Base-by-base conservation (phyloP, 2,113 vertebrate genomes). In the Ctenodactylus gundi region DNA sequence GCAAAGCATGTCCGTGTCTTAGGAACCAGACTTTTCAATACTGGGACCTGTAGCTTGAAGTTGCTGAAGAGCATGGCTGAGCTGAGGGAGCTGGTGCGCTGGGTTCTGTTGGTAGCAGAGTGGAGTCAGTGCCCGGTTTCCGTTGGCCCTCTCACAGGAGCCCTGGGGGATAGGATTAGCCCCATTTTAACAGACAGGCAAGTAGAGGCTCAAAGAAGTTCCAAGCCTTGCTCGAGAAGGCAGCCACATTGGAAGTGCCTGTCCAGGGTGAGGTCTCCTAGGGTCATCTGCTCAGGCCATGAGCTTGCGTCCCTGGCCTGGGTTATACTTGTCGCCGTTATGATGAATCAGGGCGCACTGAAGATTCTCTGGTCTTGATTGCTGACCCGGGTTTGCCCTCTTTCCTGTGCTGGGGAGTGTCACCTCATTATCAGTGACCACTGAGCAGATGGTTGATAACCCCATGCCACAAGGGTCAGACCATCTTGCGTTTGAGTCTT, bases 391-490 rank as follows among this genome's bases (percentile, higher is more conserved):
- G 27, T 60, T 57, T 90, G 91, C 41, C 60, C 67, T 65, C 1
- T 2, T 34, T 51, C 44, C 60, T 3, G 2, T 10, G 10, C 75
- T 72, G 70, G 92, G 58, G 85, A 85, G 62, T 92, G 88, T 90
- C 72, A 34, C 70, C 72, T 95, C n/a, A 92, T 94, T 96, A 89
- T 87, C 84, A 0, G 36, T 62, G 80, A 55, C 78, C 78, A 14
- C 72, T 3, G 85, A 92, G 86, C 49, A 73, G 78, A 65, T 84
- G 78, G 89, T 60, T 90, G 82, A 25, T 20, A 78, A 91, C 88
- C 53, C 39, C 0, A 10, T 36, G 17, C 55, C 75, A 12, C 0
- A 55, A 53, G 72, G 31, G 46, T 65, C 80, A 6, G 81, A 14
- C 49, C 9, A 13, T 2, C 72, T 67, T 6, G 46, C 21, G 4